Conservation (phyloP, 2,113 vertebrate species). For the Peromyscus polionotus region DNA sequence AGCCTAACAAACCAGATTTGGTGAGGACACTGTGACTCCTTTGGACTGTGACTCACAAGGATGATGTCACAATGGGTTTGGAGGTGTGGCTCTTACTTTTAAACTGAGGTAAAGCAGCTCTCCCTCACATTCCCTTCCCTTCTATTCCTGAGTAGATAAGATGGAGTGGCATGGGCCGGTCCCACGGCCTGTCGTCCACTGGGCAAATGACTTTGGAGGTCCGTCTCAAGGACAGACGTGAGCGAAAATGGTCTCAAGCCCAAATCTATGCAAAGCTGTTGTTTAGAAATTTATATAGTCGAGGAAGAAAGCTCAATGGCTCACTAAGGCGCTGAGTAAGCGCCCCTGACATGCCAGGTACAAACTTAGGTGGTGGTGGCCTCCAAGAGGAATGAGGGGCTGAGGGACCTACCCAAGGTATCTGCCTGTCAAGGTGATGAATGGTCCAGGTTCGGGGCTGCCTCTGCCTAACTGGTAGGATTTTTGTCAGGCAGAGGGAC, state of each 20-base stretch:
- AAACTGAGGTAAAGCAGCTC: neutral
- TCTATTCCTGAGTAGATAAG: neutral
- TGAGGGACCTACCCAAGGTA: neutral
- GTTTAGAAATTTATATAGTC: neutral
- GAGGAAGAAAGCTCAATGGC: no score
- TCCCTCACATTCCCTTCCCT: neutral
- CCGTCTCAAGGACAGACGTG: neutral
- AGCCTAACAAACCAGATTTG: neutral
- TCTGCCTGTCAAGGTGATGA: neutral
- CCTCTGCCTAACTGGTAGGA: neutral
- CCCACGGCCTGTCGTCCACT: neutral
- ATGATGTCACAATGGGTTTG: conserved; percentile 5
- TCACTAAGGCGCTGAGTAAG: neutral
- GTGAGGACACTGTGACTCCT: neutral
- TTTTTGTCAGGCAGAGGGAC: neutral
- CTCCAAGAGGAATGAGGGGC: neutral
- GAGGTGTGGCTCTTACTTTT: neutral
- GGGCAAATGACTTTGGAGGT: neutral
- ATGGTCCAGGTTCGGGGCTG: neutral
- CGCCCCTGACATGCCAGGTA: neutral
- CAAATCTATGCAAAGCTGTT: neutral
- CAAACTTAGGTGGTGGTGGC: neutral
- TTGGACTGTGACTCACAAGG: neutral
- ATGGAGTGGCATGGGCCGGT: neutral
- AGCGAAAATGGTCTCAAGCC: neutral